phyloP scores from a whole-genome alignment of 2,113 vertebrate species.

The Ochotona curzoniae region DNA sequence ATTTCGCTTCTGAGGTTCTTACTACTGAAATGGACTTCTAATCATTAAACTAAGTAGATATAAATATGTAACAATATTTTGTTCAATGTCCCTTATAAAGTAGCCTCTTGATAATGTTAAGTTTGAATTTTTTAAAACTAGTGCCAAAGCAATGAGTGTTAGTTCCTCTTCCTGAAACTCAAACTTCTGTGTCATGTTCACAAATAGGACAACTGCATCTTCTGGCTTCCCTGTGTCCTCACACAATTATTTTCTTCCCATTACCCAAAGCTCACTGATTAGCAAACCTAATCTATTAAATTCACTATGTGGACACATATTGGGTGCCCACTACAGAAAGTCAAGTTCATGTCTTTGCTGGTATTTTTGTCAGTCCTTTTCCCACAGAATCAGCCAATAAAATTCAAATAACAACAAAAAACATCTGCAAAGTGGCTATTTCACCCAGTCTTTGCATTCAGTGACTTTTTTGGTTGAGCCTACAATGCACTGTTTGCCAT shows the following conservation, averaged over 20 bases:
- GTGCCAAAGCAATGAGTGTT: conserved; percentile 21
- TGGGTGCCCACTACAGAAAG: neutral
- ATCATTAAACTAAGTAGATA: neutral
- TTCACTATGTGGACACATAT: neutral
- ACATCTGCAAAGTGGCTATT: neutral
- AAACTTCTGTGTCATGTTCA: conserved; percentile 22
- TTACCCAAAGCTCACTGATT: neutral
- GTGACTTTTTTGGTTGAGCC: neutral
- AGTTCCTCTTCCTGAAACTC: neutral
- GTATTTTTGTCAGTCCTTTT: neutral
- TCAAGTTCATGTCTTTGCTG: neutral
- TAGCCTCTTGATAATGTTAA: conserved; percentile 1
- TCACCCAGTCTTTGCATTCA: neutral
- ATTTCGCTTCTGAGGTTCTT: neutral
- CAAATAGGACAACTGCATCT: neutral
- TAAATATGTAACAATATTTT: neutral
- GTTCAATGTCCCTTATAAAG: neutral
- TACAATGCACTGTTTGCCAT: neutral
- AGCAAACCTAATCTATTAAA: neutral
- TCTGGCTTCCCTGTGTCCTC: neutral
- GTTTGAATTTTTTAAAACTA: neutral
- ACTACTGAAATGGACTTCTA: neutral
- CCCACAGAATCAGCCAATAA: neutral
- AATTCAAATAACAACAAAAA: neutral
- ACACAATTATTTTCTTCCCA: conserved; percentile 37